Conservation (phyloP, 2,888 invertebrate species). For the Mycogona germanica region DNA sequence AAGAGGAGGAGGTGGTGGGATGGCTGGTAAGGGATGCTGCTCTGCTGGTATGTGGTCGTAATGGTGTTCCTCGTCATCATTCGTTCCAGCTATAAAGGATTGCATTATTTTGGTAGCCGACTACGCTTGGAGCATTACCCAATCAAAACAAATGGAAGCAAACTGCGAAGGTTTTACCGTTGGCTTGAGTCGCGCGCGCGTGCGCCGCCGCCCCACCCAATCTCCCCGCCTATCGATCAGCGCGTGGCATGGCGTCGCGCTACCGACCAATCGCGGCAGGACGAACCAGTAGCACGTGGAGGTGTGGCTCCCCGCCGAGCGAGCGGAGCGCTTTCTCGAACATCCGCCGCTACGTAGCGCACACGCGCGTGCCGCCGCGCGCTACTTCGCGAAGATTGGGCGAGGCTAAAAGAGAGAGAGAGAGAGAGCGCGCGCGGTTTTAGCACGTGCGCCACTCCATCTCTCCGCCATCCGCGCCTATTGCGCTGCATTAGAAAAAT, state of each 20-base stretch:
- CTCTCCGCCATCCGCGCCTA: not conserved
- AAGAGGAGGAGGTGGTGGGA: not conserved
- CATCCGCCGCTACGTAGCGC: not conserved
- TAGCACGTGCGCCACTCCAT: not conserved
- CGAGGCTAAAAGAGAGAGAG: not conserved
- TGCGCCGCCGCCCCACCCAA: not conserved
- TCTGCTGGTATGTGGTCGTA: conserved; percentile 7
- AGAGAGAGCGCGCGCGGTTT: not conserved
- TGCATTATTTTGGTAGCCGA: conserved; percentile 1
- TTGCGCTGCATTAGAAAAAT: no score
- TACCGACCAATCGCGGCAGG: not conserved
- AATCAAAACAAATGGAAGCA: conserved; percentile 16
- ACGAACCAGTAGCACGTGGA: not conserved
- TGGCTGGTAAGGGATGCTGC: not conserved
- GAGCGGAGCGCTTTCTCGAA: not conserved
- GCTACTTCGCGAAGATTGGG: no score
- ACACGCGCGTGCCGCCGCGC: not conserved
- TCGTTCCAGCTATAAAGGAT: conserved; percentile 6
- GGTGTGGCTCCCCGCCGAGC: not conserved
- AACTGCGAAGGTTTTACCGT: conserved; percentile 4
- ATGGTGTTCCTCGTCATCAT: conserved; percentile 7
- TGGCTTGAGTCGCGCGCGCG: not conserved
- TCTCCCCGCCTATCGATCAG: not conserved
- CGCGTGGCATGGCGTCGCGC: not conserved
- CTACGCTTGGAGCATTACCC: conserved; percentile 10